phyloP scores from a whole-genome alignment of 1,140 invertebrate species.

The Harpegnathos saltator region DNA sequence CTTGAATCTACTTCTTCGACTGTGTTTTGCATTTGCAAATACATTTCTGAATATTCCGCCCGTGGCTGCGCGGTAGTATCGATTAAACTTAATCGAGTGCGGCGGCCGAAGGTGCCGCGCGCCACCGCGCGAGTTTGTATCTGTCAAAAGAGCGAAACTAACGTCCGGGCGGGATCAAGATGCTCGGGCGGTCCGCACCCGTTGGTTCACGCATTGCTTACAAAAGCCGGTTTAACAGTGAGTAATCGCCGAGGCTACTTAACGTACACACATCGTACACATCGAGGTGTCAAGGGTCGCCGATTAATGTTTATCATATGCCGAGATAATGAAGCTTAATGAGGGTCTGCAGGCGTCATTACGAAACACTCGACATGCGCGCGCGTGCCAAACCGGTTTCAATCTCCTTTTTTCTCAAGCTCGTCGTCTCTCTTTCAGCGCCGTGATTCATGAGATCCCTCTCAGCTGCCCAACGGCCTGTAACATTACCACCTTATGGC shows the following conservation, averaged over 20 bases:
- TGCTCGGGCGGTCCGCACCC: neutral
- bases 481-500: slow-evolving; percentile 83
- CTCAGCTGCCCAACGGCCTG: slow-evolving; percentile 80
- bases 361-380: slow-evolving; percentile 67
- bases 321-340: slow-evolving; percentile 73
- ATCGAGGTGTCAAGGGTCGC: slow-evolving; percentile 23
- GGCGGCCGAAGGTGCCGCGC: neutral
- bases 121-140: neutral
- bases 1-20: slow-evolving; percentile 57
- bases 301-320: slow-evolving; percentile 61
- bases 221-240: slow-evolving; percentile 20
- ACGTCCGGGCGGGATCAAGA: neutral
- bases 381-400: slow-evolving; percentile 78
- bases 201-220: neutral
- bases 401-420: slow-evolving; percentile 64
- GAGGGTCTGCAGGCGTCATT: slow-evolving; percentile 62
- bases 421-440: slow-evolving; percentile 64
- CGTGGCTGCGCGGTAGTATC: neutral
- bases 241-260: slow-evolving; percentile 31
- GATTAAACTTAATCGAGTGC: neutral
- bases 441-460: slow-evolving; percentile 80
- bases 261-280: neutral
- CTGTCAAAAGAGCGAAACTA: slow-evolving; percentile 2
- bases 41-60: slow-evolving; percentile 14
- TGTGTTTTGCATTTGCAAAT: slow-evolving; percentile 68